These are phyloP conservation scores for Baryphthengus martii DNA, from an alignment of 2,113 vertebrate species.

Conservation along the genomic window DNA sequence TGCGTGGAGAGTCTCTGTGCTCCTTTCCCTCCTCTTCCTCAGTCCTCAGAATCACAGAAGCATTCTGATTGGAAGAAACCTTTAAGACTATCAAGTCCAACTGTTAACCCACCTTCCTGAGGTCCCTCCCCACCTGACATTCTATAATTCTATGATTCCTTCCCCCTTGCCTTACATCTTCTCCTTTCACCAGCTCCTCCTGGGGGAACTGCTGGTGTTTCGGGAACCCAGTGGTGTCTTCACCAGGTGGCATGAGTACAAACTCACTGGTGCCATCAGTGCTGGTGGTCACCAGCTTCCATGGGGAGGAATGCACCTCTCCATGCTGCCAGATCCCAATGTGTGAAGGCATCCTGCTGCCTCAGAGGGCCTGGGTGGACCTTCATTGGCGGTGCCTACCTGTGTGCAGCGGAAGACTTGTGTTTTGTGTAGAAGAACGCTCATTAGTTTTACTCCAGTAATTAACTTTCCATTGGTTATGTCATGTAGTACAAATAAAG, in stretches of 20 bases:
- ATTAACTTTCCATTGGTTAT: neutral
- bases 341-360: neutral
- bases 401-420: neutral
- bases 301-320: neutral
- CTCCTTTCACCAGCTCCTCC: neutral
- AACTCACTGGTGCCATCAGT: fast-evolving
- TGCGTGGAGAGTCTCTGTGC: neutral
- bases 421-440: neutral
- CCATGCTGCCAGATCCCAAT: fast-evolving
- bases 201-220: fast-evolving
- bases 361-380: neutral
- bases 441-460: neutral
- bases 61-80: too few relatives aligned
- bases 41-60: too few relatives aligned
- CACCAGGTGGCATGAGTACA: fast-evolving
- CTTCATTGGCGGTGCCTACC: neutral
- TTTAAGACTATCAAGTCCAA: too few relatives aligned
- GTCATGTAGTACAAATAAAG: neutral
- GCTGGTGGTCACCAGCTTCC: neutral
- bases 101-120: too few relatives aligned
- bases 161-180: neutral
- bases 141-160: too few relatives aligned
- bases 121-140: too few relatives aligned
- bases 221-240: neutral
- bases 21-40: neutral